Conservation (phyloP, 2,797 vertebrate genomes). For the Meriones psammophilus region DNA sequence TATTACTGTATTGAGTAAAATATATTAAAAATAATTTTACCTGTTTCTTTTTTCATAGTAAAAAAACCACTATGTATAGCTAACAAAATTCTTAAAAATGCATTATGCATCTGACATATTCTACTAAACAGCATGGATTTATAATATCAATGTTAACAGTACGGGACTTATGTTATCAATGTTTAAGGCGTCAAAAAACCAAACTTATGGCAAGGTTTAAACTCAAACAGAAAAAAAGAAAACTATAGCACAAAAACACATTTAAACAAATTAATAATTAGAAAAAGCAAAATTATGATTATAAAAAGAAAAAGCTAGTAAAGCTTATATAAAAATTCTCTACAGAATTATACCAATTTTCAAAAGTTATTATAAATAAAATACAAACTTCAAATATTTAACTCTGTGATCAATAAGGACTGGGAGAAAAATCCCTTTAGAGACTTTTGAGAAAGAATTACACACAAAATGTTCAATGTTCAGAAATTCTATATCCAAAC, state of each 20-base stretch:
- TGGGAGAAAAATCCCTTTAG: constrained; percentile 33
- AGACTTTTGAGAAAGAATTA: constrained; percentile 53
- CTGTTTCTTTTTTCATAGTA: background rate
- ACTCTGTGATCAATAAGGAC: background rate
- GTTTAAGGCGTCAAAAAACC: constrained; percentile 66
- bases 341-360: constrained; percentile 64
- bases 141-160: constrained; percentile 48
- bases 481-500: constrained; percentile 57
- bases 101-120: constrained; percentile 7
- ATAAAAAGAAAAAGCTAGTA: constrained; percentile 47
- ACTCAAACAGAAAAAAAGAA: constrained; percentile 44
- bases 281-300: constrained; percentile 21
- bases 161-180: constrained; percentile 36
- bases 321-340: constrained; percentile 51
- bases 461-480: constrained; percentile 57
- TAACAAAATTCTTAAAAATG: constrained; percentile 65
- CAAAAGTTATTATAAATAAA: constrained; percentile 56
- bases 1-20: constrained; percentile 47
- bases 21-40: constrained; percentile 59
- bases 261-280: constrained; percentile 4
- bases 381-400: constrained; percentile 51
- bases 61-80: background rate
- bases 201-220: constrained; percentile 65
- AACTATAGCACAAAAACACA: constrained; percentile 49
- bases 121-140: background rate